These are phyloP conservation scores for Nemurella pictetii DNA, from an alignment of 2,888 invertebrate species.

Conservation along the genomic window DNA sequence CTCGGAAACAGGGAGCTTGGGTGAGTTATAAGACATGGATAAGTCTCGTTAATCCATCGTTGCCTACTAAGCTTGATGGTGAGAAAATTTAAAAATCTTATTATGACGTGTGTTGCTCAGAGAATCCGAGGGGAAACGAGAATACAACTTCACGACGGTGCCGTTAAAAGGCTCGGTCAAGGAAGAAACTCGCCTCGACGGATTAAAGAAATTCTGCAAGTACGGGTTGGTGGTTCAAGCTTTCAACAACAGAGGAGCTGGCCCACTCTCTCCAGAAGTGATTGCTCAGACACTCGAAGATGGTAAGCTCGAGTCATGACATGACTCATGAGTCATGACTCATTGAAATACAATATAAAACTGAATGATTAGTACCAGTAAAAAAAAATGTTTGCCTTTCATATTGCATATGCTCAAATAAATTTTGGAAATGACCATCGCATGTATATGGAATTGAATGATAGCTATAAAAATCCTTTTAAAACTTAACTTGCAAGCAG, in stretches of 20 bases:
- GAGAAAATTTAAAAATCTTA: not conserved
- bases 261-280: constrained; percentile 46
- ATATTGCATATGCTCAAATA: no score
- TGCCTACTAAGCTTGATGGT: no score
- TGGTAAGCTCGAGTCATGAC: no score
- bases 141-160: constrained; percentile 41
- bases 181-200: constrained; percentile 42
- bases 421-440: no score
- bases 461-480: no score
- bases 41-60: no score
- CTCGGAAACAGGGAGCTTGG: constrained; percentile 46
- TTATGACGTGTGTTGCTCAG: constrained; percentile 30
- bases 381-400: no score
- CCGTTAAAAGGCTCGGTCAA: constrained; percentile 40
- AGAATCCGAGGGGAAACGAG: constrained; percentile 35
- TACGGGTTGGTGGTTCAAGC: constrained; percentile 48
- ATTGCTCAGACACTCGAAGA: constrained; percentile 48
- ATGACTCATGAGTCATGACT: no score
- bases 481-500: not conserved
- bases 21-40: constrained; percentile 41
- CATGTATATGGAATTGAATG: no score
- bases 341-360: no score
- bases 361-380: no score
- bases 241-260: constrained; percentile 47
- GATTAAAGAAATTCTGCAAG: constrained; percentile 47